phyloP scores from a whole-genome alignment of 2,888 invertebrate genomes.

The Cyaniris semiargus region DNA sequence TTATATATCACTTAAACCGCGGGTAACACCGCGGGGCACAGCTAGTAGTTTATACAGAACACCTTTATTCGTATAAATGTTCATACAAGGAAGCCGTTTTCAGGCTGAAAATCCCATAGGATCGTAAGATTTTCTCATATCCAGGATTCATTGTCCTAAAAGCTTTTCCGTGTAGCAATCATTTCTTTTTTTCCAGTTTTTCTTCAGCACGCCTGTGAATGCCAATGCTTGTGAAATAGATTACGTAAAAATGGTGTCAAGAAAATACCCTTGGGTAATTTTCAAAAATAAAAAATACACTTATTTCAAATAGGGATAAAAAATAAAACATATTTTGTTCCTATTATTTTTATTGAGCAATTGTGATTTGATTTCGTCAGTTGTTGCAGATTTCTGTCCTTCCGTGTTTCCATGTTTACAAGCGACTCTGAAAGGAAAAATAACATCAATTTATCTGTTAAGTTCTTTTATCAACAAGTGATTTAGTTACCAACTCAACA shows the following conservation, averaged over 20 bases:
- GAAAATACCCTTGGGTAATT: background rate
- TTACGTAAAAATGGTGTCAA: background rate
- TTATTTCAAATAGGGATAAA: background rate
- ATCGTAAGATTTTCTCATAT: background rate
- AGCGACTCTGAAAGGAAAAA: constrained; percentile 49
- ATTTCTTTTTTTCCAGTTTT: background rate
- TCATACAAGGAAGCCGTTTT: background rate
- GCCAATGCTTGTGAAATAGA: background rate
- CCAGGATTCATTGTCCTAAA: constrained; percentile 1
- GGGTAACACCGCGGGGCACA: too few species aligned
- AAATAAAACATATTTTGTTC: background rate
- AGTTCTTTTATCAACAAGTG: background rate
- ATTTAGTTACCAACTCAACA: background rate
- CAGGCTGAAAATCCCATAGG: background rate
- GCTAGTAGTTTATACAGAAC: too few species aligned
- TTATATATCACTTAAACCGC: too few species aligned
- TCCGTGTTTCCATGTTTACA: constrained; percentile 39
- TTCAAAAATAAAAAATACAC: background rate
- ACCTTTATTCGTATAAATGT: background rate
- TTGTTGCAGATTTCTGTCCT: background rate
- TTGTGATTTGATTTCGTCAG: constrained; percentile 2
- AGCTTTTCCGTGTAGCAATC: constrained; percentile 2
- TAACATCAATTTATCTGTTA: background rate
- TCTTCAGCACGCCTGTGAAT: background rate
- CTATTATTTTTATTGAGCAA: background rate